Percentiles rank a stretch among this genome's conserved stretches.
Evolutionary conservation across 2,888 invertebrate species (phyloP).

Genomic region (Carterocephalus palaemon): DNA sequence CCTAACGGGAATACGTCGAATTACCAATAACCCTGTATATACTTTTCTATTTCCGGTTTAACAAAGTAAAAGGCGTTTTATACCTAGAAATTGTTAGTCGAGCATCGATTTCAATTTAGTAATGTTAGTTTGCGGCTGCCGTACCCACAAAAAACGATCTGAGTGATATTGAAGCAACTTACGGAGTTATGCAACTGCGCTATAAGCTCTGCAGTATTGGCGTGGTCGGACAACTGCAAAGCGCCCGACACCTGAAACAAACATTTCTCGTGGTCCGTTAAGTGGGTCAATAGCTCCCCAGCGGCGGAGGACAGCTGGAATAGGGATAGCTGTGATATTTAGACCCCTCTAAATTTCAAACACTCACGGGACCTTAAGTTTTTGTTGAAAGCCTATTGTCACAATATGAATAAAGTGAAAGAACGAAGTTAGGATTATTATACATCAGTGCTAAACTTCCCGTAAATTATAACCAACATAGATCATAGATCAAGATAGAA

Average conservation of each 20-base stretch:
- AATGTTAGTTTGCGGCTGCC: constrained; percentile 1
- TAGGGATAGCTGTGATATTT: constrained; percentile 16
- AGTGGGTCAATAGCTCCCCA: constrained; percentile 61
- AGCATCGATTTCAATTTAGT: constrained; percentile 2
- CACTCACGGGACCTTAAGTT: background rate
- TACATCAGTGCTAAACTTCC: background rate
- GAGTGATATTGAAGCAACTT: constrained; percentile 37
- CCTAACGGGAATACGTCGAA: too few species aligned
- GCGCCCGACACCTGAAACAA: constrained; percentile 70
- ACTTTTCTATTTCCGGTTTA: too few species aligned
- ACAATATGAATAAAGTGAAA: background rate
- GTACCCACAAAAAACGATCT: constrained; percentile 2
- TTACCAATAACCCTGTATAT: too few species aligned
- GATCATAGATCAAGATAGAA: too few species aligned
- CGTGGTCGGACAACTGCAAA: constrained; percentile 61
- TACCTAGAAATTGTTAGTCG: too few species aligned
- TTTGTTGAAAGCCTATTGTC: background rate
- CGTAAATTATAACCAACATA: too few species aligned
- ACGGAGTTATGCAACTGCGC: constrained; percentile 63
- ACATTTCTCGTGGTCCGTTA: constrained; percentile 46
- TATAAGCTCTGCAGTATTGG: constrained; percentile 60
- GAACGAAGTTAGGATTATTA: background rate
- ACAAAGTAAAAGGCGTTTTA: too few species aligned
- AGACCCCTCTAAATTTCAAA: constrained; percentile 3
- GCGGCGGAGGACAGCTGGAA: constrained; percentile 18